Evolutionary conservation across 2,113 vertebrate genomes (phyloP).

Genomic region (Anthoscopus minutus): DNA sequence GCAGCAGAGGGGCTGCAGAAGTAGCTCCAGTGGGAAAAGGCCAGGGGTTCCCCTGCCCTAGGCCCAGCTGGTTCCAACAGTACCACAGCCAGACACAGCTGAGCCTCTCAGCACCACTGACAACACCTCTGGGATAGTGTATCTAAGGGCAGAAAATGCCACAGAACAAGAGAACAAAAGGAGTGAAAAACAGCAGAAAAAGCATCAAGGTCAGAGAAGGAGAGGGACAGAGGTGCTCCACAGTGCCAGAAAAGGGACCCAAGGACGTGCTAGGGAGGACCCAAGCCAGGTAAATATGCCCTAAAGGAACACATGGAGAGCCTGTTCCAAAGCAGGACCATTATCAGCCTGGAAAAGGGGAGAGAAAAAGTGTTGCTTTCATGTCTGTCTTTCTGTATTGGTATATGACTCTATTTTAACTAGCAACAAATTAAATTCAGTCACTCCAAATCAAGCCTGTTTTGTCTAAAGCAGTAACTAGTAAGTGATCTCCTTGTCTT

Average conservation of each 20-base stretch:
- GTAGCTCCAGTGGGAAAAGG: not conserved
- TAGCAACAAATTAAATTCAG: not conserved
- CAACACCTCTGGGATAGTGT: not conserved
- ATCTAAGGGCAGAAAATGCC: not conserved
- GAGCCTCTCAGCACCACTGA: not conserved
- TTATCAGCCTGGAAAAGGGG: not conserved
- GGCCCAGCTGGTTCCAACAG: not conserved
- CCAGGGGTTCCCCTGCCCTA: not conserved
- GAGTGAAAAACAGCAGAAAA: not conserved
- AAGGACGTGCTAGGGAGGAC: not conserved
- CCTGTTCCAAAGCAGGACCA: not conserved
- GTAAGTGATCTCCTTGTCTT: not conserved
- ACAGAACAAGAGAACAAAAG: not conserved
- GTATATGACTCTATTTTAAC: not conserved
- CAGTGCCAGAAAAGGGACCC: not conserved
- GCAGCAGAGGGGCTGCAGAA: not conserved
- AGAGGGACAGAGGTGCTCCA: not conserved
- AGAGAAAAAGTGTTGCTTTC: not conserved
- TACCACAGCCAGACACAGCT: not conserved
- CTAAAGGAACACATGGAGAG: not conserved
- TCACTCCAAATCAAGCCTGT: not conserved
- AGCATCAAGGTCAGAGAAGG: not conserved
- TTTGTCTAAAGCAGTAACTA: not conserved
- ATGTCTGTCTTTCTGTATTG: not conserved
- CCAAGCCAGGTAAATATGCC: not conserved